Conservation (phyloP, 2,113 vertebrate species). For the Dicaeum eximium region DNA sequence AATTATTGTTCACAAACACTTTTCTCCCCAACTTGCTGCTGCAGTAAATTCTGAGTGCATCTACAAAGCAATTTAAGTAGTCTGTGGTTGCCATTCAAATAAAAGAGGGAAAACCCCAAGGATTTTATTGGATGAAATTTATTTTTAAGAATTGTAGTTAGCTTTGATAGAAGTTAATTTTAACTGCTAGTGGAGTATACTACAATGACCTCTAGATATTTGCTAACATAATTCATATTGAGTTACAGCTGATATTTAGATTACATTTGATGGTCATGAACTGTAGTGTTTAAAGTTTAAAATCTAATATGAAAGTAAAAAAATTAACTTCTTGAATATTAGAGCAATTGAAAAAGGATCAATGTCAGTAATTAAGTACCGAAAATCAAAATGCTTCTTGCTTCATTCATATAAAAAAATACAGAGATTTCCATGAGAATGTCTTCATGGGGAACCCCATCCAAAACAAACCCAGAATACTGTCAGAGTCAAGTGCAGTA, state of each 20-base stretch:
- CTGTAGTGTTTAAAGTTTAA: constrained; percentile 44
- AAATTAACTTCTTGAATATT: constrained; percentile 55
- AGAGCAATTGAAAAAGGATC: constrained; percentile 54
- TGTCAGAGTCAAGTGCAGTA: background rate
- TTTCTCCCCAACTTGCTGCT: constrained; percentile 67
- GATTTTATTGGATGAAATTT: constrained; percentile 36
- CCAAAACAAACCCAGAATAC: background rate
- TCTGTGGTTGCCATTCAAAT: constrained; percentile 67
- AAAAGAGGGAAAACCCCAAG: constrained; percentile 26
- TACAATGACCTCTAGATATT: constrained; percentile 53
- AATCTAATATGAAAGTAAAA: constrained; percentile 53
- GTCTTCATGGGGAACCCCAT: background rate
- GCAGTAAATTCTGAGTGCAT: constrained; percentile 68
- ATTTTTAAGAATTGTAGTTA: constrained; percentile 41
- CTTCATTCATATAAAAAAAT: background rate
- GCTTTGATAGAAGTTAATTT: constrained; percentile 50
- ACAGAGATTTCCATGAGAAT: background rate
- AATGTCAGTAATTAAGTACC: constrained; percentile 29
- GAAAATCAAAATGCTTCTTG: constrained; percentile 3
- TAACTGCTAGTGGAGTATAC: constrained; percentile 65
- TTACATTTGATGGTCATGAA: constrained; percentile 51
- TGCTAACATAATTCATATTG: constrained; percentile 38
- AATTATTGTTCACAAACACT: constrained; percentile 61
- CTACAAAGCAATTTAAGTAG: constrained; percentile 62
- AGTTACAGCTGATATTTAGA: constrained; percentile 40